Evolutionary conservation across 2,888 invertebrate species (phyloP).

Genomic region (Crepidodera aurea): DNA sequence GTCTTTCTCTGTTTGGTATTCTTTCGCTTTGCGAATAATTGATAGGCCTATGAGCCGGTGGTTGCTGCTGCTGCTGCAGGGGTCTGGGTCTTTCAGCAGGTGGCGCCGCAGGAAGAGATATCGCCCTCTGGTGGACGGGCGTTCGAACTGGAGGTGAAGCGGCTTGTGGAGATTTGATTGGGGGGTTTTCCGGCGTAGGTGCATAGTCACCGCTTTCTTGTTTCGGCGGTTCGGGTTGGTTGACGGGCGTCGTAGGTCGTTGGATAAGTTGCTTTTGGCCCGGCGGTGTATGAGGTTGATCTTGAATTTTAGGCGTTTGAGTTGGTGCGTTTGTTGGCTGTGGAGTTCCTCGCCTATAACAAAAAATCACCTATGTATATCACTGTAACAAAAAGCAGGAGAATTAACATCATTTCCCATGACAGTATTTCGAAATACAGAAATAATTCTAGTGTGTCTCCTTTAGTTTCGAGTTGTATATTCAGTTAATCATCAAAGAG

Average conservation of each 20-base stretch:
- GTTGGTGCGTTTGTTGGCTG: constrained; percentile 38
- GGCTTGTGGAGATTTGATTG: constrained; percentile 27
- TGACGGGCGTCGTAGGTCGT: constrained; percentile 37
- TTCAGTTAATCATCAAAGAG: neutral
- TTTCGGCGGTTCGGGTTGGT: constrained; percentile 28
- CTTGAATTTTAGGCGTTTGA: constrained; percentile 37
- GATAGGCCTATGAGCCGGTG: constrained; percentile 33
- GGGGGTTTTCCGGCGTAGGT: constrained; percentile 19
- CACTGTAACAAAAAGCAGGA: neutral
- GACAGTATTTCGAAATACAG: too few relatives aligned
- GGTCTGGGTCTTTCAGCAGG: constrained; percentile 47
- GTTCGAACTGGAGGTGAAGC: constrained; percentile 34
- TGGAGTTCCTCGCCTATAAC: constrained; percentile 50
- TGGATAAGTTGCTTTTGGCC: constrained; percentile 41
- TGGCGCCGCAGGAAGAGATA: constrained; percentile 50
- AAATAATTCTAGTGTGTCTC: too few relatives aligned
- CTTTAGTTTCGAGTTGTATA: too few relatives aligned
- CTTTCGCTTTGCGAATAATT: constrained; percentile 59
- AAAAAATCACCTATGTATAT: constrained; percentile 16
- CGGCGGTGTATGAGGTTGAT: constrained; percentile 21
- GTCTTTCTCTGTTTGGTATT: constrained; percentile 53
- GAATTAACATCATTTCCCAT: too few relatives aligned
- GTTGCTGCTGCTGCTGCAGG: constrained; percentile 13
- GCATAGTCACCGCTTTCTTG: constrained; percentile 31
- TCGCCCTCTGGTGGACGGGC: constrained; percentile 50